Percentiles rank a stretch among this genome's conserved stretches.
phyloP scores from a whole-genome alignment of 35 echinoderm and acorn worm species.

The Acanthaster planci region DNA sequence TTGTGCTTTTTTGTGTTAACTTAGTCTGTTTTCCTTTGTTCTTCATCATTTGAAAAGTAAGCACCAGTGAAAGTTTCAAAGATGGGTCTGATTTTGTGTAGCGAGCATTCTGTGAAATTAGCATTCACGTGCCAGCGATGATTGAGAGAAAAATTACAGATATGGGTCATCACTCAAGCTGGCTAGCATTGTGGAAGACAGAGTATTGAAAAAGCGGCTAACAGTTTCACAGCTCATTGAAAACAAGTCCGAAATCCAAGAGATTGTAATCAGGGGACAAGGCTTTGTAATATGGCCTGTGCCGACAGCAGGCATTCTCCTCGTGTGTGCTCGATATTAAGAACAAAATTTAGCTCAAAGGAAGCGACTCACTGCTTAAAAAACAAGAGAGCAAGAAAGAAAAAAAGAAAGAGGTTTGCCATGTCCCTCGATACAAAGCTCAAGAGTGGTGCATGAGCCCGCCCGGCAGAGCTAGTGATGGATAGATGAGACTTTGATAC shows the following conservation, averaged over 20 bases:
- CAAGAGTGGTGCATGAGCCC: neutral
- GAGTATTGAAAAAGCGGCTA: neutral
- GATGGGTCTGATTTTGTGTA: no score
- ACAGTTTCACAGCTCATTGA: neutral
- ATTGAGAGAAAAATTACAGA: neutral
- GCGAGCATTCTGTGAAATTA: no score
- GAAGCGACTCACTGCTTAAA: neutral
- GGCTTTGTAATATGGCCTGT: no score
- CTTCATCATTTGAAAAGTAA: no score
- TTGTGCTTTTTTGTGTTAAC: no score
- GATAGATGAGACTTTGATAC: neutral
- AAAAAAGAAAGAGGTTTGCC: neutral
- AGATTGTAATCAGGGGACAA: neutral
- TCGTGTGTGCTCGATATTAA: neutral
- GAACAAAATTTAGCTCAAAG: neutral
- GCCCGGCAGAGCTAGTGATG: neutral
- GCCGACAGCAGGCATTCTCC: no score
- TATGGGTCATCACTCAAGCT: neutral
- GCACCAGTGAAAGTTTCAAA: no score
- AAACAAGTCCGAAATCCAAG: slow-evolving; percentile 26
- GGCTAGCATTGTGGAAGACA: neutral
- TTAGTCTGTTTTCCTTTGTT: no score
- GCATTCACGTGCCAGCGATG: neutral
- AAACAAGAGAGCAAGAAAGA: no score
- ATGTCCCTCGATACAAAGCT: slow-evolving; percentile 13